These are phyloP conservation scores for Ictalurus furcatus DNA, from an alignment of 2,113 vertebrate species.

Conservation along the genomic window DNA sequence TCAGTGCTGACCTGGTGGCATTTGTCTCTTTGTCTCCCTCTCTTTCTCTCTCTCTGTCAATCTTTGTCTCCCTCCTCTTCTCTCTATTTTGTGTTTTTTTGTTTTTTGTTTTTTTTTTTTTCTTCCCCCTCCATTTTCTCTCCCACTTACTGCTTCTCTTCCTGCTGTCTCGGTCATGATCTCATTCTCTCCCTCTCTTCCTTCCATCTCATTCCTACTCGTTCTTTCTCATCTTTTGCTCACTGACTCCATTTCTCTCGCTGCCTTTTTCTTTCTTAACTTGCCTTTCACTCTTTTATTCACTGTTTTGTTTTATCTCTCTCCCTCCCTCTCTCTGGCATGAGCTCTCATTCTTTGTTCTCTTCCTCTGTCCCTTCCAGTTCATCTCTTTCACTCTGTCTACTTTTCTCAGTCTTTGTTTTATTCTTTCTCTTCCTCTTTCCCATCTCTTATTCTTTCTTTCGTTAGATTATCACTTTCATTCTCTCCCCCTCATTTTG, in stretches of 20 bases:
- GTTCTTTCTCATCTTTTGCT: neutral
- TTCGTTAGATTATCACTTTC: neutral
- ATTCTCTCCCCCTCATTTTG: neutral
- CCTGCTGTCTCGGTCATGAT: no score
- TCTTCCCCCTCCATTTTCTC: neutral
- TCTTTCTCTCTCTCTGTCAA: neutral
- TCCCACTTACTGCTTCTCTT: neutral
- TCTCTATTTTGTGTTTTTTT: neutral
- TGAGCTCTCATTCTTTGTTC: neutral
- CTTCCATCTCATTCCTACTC: neutral
- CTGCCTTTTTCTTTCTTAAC: neutral
- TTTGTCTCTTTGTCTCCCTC: neutral
- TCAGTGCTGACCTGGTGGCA: constrained; percentile 15
- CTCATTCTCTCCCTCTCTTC: neutral
- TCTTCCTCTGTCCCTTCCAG: neutral
- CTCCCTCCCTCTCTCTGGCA: neutral
- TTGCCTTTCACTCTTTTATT: neutral
- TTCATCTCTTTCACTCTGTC: neutral
- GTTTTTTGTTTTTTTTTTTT: no score
- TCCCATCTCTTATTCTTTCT: neutral
- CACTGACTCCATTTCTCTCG: neutral
- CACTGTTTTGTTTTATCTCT: neutral
- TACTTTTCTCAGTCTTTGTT: neutral
- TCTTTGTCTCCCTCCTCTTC: neutral
- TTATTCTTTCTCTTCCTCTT: neutral